A percentile compares a stretch with the other conserved stretches of the same genome.
These are phyloP conservation scores for Poecile montanus DNA, from an alignment of 2,797 vertebrate genomes.

Conservation along the genomic window DNA sequence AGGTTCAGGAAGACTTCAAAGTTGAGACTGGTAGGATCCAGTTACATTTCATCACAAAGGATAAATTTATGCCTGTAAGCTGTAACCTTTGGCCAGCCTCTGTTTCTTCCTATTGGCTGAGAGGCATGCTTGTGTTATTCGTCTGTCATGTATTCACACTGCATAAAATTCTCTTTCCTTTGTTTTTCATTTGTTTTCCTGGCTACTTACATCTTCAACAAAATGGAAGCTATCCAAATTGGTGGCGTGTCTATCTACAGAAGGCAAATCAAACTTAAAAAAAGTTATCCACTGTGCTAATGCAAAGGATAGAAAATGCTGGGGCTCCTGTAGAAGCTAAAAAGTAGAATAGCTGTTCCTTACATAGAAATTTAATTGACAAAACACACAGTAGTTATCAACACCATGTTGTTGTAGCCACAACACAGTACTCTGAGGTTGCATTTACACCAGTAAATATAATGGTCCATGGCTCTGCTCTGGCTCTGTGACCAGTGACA, in stretches of 20 bases:
- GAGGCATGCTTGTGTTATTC: conserved; percentile 13
- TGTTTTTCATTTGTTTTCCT: conserved; percentile 10
- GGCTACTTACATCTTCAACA: background rate
- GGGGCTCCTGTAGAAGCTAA: background rate
- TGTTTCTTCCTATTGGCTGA: conserved; percentile 37
- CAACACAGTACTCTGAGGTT: background rate
- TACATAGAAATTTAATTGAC: background rate
- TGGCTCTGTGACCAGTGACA: background rate
- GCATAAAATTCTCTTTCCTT: conserved; percentile 18
- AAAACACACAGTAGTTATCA: background rate
- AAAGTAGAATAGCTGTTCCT: background rate
- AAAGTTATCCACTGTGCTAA: background rate
- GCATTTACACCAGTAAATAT: background rate
- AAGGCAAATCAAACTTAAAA: background rate
- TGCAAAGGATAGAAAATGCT: background rate
- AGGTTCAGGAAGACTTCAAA: conserved; percentile 75
- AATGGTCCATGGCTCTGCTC: background rate
- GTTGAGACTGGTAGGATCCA: conserved; percentile 70
- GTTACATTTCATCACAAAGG: conserved; percentile 72
- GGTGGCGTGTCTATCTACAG: background rate
- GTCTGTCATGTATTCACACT: conserved; percentile 17
- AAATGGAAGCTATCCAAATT: background rate
- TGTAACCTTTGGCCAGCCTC: conserved; percentile 66
- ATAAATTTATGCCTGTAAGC: conserved; percentile 71
- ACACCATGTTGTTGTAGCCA: background rate